Conservation (phyloP, 2,797 vertebrate genomes). For the Parauchenoglanis ngamensis region DNA sequence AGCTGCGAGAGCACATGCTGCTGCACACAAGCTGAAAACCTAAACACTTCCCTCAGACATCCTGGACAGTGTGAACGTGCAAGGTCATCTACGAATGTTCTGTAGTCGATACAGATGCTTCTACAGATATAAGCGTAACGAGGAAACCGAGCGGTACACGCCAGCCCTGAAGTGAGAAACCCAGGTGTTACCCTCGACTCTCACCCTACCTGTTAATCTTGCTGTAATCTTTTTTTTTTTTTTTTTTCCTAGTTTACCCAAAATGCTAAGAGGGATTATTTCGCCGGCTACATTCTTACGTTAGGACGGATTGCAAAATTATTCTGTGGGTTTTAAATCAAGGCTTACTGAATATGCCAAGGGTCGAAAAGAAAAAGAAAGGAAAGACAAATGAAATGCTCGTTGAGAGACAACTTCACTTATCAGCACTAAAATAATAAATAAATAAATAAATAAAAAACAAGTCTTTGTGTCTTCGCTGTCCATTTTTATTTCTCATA, state of each 20-base stretch:
- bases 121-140: not conserved
- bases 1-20: conserved; percentile 53
- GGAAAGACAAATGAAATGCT: not conserved
- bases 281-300: not conserved
- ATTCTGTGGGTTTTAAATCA: not conserved
- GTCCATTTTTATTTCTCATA: not conserved
- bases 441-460: no score
- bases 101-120: not conserved
- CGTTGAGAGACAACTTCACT: not conserved
- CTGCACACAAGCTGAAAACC: conserved; percentile 61
- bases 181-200: not conserved
- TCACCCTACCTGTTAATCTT: not conserved
- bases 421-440: no score
- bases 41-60: conserved; percentile 45
- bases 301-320: not conserved
- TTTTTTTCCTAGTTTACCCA: not conserved
- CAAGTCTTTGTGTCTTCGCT: not conserved
- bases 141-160: not conserved
- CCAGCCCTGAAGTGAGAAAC: not conserved
- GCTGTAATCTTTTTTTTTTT: not conserved
- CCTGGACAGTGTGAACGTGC: conserved; percentile 26
- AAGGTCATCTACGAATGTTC: conserved; percentile 30
- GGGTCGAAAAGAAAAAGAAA: not conserved
- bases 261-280: not conserved
- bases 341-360: not conserved